A percentile compares a stretch with the other conserved stretches of the same genome.
Evolutionary conservation across 2,797 vertebrate genomes (phyloP).

Genomic region (Cheirogaleus major): DNA sequence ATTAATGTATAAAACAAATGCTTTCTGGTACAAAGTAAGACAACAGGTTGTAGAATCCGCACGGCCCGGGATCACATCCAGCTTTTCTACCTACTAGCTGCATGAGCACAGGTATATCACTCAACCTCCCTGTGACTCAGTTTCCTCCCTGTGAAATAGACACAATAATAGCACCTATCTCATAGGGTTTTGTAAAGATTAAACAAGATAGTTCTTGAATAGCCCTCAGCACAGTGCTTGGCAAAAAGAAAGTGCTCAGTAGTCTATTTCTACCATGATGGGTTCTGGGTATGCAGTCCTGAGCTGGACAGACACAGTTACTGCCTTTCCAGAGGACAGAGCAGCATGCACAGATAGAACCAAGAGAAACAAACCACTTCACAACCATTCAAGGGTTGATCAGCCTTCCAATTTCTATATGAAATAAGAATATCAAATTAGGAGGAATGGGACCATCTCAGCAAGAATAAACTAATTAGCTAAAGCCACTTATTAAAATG

Average conservation of each 20-base stretch:
- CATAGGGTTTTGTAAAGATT: neutral
- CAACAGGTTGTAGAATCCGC: neutral
- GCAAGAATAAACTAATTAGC: conserved; percentile 48
- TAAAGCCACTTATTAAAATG: conserved; percentile 35
- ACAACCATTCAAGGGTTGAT: neutral
- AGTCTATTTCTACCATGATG: neutral
- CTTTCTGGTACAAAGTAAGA: neutral
- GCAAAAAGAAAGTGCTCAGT: neutral
- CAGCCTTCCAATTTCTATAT: neutral
- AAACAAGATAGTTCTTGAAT: neutral
- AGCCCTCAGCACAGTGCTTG: neutral
- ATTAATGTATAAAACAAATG: neutral
- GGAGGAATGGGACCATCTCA: neutral
- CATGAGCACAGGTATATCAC: neutral
- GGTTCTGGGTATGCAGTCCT: neutral
- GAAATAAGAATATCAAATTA: neutral
- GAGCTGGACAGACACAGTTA: neutral
- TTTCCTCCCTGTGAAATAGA: neutral
- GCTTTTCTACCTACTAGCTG: neutral
- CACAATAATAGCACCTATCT: neutral
- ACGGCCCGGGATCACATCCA: neutral
- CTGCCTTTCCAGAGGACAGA: neutral
- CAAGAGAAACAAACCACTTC: neutral
- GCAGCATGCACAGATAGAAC: neutral
- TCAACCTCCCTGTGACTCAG: neutral